These are phyloP conservation scores for Latrodectus geometricus DNA, from an alignment of 1,140 invertebrate species.

Conservation along the genomic window DNA sequence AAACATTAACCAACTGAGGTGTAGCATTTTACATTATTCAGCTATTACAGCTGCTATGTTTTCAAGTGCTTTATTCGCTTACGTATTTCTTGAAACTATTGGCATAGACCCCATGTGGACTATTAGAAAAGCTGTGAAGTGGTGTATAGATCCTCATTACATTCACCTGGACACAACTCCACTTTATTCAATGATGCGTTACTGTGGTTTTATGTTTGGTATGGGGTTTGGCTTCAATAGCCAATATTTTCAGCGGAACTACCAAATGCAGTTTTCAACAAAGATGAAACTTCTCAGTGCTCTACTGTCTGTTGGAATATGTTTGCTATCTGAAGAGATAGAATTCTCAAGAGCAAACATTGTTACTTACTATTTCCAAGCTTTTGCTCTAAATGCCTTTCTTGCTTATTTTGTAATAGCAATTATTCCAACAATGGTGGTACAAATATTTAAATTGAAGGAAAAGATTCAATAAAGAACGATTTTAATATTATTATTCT, in stretches of 20 bases:
- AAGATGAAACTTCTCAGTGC: slow-evolving; percentile 56
- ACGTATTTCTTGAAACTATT: slow-evolving; percentile 66
- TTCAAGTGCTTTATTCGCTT: slow-evolving; percentile 66
- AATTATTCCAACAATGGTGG: slow-evolving; percentile 63
- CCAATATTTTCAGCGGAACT: slow-evolving; percentile 19
- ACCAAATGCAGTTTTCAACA: slow-evolving; percentile 17
- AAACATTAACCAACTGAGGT: slow-evolving; percentile 61
- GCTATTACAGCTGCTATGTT: slow-evolving; percentile 62
- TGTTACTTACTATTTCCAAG: slow-evolving; percentile 63
- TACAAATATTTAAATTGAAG: background rate
- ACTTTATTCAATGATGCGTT: slow-evolving; percentile 72
- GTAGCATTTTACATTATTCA: slow-evolving; percentile 63
- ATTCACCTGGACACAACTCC: slow-evolving; percentile 75
- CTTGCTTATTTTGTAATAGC: slow-evolving; percentile 64
- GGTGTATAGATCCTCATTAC: slow-evolving; percentile 72
- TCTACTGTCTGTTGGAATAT: slow-evolving; percentile 49
- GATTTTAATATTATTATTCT: background rate
- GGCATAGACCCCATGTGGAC: slow-evolving; percentile 74
- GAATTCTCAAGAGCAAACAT: slow-evolving; percentile 61
- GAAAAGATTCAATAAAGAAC: slow-evolving; percentile 17
- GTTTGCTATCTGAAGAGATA: slow-evolving; percentile 62
- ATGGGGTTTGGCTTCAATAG: slow-evolving; percentile 68
- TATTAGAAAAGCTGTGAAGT: slow-evolving; percentile 73
- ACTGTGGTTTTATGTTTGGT: slow-evolving; percentile 69
- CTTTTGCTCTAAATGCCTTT: slow-evolving; percentile 61